phyloP scores from a whole-genome alignment of 2,888 invertebrate species.

The Drosophila maculinotata region DNA sequence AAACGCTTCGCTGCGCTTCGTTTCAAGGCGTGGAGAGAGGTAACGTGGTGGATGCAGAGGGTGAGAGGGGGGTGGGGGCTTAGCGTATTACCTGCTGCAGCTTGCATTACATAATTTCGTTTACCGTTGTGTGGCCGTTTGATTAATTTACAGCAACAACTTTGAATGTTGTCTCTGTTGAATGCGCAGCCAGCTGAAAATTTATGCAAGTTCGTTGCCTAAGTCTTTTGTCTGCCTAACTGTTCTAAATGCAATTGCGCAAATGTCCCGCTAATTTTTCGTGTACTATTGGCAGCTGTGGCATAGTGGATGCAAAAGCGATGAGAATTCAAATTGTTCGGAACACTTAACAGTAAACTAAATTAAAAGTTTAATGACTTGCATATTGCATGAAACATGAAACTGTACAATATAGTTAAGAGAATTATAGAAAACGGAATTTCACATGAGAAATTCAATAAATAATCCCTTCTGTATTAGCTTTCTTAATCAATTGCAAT shows the following conservation, averaged over 20 bases:
- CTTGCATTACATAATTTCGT: conserved; percentile 72
- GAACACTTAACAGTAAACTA: background rate
- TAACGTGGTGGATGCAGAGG: background rate
- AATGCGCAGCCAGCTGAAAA: conserved; percentile 68
- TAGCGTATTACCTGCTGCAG: conserved; percentile 8
- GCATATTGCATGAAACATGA: background rate
- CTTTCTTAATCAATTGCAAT: too few relatives aligned
- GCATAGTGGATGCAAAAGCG: conserved; percentile 17
- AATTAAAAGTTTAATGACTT: conserved; percentile 14
- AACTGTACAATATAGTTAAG: background rate
- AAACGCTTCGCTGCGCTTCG: conserved; percentile 69
- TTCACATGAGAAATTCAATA: too few relatives aligned
- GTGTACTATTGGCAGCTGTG: conserved; percentile 21
- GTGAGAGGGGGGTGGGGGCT: conserved; percentile 4
- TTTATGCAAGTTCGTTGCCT: conserved; percentile 70
- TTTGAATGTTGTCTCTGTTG: conserved; percentile 41
- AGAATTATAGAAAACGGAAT: background rate
- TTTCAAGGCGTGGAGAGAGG: conserved; percentile 1
- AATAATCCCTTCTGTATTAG: too few relatives aligned
- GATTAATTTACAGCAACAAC: conserved; percentile 63
- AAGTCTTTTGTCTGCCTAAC: conserved; percentile 72
- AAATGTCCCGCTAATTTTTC: conserved; percentile 56
- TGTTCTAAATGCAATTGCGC: conserved; percentile 66
- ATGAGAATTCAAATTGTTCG: background rate
- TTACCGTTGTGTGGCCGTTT: conserved; percentile 71